Evolutionary conservation across 2,797 vertebrate genomes (phyloP), one percentile per base, ranked within the genome.

Genomic region (Lutjanus campechanus): DNA sequence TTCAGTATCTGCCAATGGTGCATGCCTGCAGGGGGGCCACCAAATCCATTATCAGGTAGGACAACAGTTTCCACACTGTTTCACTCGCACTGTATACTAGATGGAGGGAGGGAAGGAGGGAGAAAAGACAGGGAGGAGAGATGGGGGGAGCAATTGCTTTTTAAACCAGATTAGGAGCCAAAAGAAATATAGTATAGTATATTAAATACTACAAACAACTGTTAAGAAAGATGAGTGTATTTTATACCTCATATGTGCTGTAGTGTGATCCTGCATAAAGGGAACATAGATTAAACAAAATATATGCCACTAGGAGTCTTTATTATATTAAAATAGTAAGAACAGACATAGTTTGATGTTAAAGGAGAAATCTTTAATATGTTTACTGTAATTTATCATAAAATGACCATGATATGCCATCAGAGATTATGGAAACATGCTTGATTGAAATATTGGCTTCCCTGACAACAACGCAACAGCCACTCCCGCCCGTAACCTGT

Each of bases 41-140:
- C 92, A 94, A 96, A 95, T 95, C 95, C 95, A 95, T 96, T 96
- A 96, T 96, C 95, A 96, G 95, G 95, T 96, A 93, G 88, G 94
- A 95, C 95, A 96, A 95, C 94, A 92, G 94, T 94, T 95, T 95
- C 91, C 92, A 95, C 89, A 88, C 88, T 92, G 89, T 92, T 94
- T 94, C 86, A 91, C 92, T 92, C 83, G 59, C 79, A 84, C 91
- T 89, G 85, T 91, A 87, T 85, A 64, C 68, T 79, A 51, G 77
- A 73, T 41, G 62, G 85, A 88, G 68, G 79, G 58, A 77, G 78
- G 80, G 61, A 88, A 77, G 72, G 69, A 73, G 64, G 74, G 59
- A 78, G 55, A 79, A 80, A 76, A 69, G 68, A 68, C 67, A 77
- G 71, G 75, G 50, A 79, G 64, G 76, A 81, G 75, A 69, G n/a